Evolutionary conservation across 2,888 invertebrate species (phyloP).

Genomic region (Trissolcus japonicus): DNA sequence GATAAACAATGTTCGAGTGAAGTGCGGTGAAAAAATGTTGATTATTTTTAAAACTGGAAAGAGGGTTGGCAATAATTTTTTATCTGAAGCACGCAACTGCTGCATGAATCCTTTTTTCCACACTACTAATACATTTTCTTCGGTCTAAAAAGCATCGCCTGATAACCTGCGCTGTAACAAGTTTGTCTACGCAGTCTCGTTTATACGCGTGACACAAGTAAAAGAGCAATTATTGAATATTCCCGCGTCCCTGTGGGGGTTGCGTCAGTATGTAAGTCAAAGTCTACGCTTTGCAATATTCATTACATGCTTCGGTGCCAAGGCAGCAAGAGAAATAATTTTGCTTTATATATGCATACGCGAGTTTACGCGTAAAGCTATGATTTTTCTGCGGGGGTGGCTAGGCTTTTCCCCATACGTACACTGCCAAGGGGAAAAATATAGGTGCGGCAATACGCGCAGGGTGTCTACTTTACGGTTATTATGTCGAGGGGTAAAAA

Average conservation of each 20-base stretch:
- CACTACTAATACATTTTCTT: conserved; percentile 54
- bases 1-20: too few relatives aligned
- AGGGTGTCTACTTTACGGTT: conserved; percentile 69
- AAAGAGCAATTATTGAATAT: conserved; percentile 55
- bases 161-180: conserved; percentile 49
- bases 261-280: conserved; percentile 41
- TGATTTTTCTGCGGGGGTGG: conserved; percentile 70
- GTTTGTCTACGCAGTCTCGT: conserved; percentile 55
- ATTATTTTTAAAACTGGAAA: conserved; percentile 38
- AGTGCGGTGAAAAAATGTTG: too few relatives aligned
- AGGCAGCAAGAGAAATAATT: conserved; percentile 68
- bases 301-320: conserved; percentile 56
- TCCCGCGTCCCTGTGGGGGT: conserved; percentile 33
- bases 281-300: conserved; percentile 50
- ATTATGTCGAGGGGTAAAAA: conserved; percentile 63
- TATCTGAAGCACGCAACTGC: conserved; percentile 50
- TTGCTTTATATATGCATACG: conserved; percentile 74
- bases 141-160: conserved; percentile 54
- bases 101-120: conserved; percentile 43
- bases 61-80: conserved; percentile 43
- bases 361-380: conserved; percentile 72
- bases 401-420: conserved; percentile 58
- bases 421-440: conserved; percentile 57
- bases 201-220: conserved; percentile 54
- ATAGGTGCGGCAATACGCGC: conserved; percentile 48